These are phyloP conservation scores for Cettia cetti DNA, from an alignment of 2,113 vertebrate genomes.

Conservation along the genomic window DNA sequence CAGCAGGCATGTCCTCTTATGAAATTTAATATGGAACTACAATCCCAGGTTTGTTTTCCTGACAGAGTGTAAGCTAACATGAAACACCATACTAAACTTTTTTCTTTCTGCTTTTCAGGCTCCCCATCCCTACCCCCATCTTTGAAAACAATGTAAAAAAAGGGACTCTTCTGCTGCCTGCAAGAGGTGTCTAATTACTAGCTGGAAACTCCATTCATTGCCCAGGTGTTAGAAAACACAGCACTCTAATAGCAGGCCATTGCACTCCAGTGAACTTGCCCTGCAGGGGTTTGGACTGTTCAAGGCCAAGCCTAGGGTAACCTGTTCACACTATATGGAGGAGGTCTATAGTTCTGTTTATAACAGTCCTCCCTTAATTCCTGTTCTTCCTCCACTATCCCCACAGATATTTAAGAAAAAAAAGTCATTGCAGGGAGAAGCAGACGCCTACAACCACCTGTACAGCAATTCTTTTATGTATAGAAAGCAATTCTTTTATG, in stretches of 20 bases:
- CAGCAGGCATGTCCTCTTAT: not conserved
- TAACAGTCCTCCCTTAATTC: not conserved
- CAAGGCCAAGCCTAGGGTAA: not conserved
- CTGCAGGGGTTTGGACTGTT: not conserved
- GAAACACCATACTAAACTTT: not conserved
- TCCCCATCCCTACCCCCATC: not conserved
- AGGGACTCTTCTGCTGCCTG: constrained; percentile 12
- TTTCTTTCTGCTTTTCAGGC: not conserved
- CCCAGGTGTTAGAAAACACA: constrained; percentile 55
- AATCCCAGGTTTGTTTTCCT: not conserved
- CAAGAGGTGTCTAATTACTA: constrained; percentile 39
- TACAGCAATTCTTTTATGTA: not conserved
- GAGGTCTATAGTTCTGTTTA: not conserved
- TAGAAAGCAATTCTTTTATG: not conserved
- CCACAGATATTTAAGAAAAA: not conserved
- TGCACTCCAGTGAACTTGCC: constrained; percentile 18
- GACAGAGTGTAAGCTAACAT: not conserved
- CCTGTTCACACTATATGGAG: not conserved
- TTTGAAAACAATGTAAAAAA: constrained; percentile 33
- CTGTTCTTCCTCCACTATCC: not conserved
- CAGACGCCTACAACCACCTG: not conserved
- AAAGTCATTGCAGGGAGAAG: not conserved
- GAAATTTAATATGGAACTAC: constrained; percentile 49
- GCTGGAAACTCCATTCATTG: constrained; percentile 47
- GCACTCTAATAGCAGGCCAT: not conserved